Evolutionary conservation across 1,140 invertebrate genomes (phyloP).

Genomic region (Zaprionus nigranus): DNA sequence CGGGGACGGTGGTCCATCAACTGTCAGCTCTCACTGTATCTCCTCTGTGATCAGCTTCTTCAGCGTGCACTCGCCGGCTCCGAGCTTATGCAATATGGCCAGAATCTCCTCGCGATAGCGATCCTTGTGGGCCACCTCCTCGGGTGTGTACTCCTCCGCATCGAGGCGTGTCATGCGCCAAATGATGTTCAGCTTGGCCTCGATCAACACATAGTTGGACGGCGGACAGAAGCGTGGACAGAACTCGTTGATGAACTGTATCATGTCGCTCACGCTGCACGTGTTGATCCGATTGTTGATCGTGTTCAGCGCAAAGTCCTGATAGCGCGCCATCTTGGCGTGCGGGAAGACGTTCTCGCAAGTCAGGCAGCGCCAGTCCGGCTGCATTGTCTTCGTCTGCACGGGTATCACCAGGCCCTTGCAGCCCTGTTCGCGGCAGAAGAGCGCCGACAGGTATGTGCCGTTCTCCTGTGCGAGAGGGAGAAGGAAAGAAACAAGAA

Average conservation of each 20-base stretch:
- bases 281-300: conserved; percentile 82
- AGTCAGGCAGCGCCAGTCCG: conserved; percentile 77
- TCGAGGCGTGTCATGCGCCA: conserved; percentile 76
- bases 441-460: conserved; percentile 77
- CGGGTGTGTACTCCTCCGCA: conserved; percentile 60
- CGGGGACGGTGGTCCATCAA: conserved; percentile 1
- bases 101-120: conserved; percentile 84
- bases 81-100: conserved; percentile 81
- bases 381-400: conserved; percentile 74
- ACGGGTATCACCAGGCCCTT: conserved; percentile 80
- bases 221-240: conserved; percentile 80
- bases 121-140: conserved; percentile 77
- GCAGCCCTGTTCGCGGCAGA: conserved; percentile 77
- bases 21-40: conserved; percentile 54
- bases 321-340: conserved; percentile 77
- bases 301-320: conserved; percentile 80
- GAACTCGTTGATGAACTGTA: conserved; percentile 79
- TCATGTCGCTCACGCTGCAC: conserved; percentile 77
- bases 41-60: conserved; percentile 84
- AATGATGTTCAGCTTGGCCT: conserved; percentile 81
- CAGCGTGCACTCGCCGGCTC: conserved; percentile 84
- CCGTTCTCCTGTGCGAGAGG: conserved; percentile 72
- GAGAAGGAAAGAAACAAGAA: neutral
- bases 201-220: conserved; percentile 78
- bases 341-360: conserved; percentile 77